Base-by-base conservation (phyloP, 2,113 vertebrate genomes). In the Artemisiospiza belli region DNA sequence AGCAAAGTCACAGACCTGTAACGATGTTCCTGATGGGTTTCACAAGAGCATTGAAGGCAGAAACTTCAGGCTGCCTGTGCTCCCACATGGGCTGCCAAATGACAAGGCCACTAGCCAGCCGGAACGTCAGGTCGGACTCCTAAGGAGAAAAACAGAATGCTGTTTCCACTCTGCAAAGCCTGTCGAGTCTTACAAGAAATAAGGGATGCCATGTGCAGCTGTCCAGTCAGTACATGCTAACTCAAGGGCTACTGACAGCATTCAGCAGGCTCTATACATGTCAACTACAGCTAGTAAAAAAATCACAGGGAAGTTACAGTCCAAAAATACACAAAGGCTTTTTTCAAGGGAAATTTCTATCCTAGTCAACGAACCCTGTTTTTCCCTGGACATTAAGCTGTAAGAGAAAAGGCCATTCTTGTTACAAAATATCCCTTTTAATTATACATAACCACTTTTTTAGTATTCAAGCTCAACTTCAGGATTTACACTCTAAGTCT, bases 71-170 rank as follows among this genome's bases (percentile, higher is more conserved):
- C 91, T 99, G 99, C 33, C 99, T 98, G 92, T 99, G 99, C 62
- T 99, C 99, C 99, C 99, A 99, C 99, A 99, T 99, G 1, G 99
- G 99, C 96, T 99, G 99, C 99, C 99, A 99, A 75, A 99, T 99
- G 5, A 99, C 98, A 77, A 99, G 98, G 11, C 99, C 99, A 43
- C 99, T 99, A 81, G 99, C 99, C 97, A 99, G 88, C 59, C 99
- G 98, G 96, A 99, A 99, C 15, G 99, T 99, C 95, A 99, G 98
- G 91, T 99, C 99, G 5, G 99, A 99, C 97, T 99, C 99, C 99
- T 99, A 64, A 20, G 63, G 88, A 43, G 57, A 94, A 70, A 95
- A 67, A 81, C 75, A 57, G 2, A 47, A 25, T 3, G 5, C 5
- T n/a, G 18, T 72, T 74, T 63, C 39, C 39, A 69, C 10, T 31